These are phyloP conservation scores for Podargus strigoides DNA, from an alignment of 2,797 vertebrate genomes.

Conservation along the genomic window DNA sequence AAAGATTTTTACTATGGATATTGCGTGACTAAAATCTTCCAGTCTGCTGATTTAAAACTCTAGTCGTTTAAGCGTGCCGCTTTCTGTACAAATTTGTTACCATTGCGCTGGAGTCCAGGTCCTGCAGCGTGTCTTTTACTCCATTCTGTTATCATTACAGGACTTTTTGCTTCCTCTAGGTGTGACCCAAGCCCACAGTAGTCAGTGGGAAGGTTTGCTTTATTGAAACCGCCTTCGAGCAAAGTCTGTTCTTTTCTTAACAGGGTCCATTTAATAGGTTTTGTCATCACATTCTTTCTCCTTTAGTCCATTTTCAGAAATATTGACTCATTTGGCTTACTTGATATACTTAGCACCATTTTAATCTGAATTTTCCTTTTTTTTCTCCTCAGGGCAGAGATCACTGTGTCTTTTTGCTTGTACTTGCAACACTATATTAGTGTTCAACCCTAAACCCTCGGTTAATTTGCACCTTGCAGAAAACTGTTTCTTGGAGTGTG, in stretches of 20 bases:
- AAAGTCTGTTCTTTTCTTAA: neutral
- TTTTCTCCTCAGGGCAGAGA: neutral
- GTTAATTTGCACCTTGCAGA: neutral
- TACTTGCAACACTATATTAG: neutral
- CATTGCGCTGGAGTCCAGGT: neutral
- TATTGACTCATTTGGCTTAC: neutral
- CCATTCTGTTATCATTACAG: neutral
- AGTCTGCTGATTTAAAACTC: neutral
- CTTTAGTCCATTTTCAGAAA: neutral
- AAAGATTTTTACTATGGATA: fast-evolving
- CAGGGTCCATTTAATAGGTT: neutral
- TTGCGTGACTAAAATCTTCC: neutral
- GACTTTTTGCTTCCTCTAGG: neutral
- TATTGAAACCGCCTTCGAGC: neutral
- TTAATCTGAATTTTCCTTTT: neutral
- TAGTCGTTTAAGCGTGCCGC: fast-evolving
- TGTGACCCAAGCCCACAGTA: neutral
- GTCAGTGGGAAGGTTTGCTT: neutral
- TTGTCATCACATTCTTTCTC: neutral
- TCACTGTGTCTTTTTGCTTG: neutral
- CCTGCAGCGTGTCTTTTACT: neutral
- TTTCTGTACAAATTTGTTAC: fast-evolving
- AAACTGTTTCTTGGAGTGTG: neutral
- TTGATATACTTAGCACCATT: neutral
- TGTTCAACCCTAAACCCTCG: neutral